These are phyloP conservation scores for Liolophura sinensis DNA, from an alignment of 1,140 invertebrate genomes.

Conservation along the genomic window DNA sequence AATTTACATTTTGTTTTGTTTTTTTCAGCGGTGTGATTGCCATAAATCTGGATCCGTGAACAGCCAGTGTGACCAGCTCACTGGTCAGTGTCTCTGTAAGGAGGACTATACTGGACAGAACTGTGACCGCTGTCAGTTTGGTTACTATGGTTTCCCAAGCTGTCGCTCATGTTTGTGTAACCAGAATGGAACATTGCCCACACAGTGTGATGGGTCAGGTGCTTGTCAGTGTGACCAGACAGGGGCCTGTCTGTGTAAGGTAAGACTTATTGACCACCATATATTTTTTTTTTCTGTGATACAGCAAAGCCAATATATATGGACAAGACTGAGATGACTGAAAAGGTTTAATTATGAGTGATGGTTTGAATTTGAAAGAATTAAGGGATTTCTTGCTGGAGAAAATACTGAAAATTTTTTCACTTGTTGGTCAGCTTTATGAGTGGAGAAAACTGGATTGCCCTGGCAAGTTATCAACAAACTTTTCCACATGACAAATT, in stretches of 20 bases:
- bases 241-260: constrained; percentile 91
- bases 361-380: no score
- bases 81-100: constrained; percentile 90
- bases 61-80: constrained; percentile 71
- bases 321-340: no score
- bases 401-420: no score
- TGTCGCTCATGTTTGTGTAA: constrained; percentile 91
- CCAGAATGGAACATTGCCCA: constrained; percentile 69
- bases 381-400: no score
- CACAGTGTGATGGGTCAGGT: constrained; percentile 23
- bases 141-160: constrained; percentile 74
- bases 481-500: no score
- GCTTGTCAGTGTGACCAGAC: constrained; percentile 81
- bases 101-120: constrained; percentile 85
- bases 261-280: constrained; percentile 44
- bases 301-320: no score
- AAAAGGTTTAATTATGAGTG: no score
- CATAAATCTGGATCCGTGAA: constrained; percentile 74
- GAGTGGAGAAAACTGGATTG: no score
- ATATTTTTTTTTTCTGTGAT: no score
- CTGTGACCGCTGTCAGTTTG: constrained; percentile 85
- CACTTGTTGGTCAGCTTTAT: no score
- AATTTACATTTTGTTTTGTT: constrained; percentile 45
- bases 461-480: no score
- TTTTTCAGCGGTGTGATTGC: constrained; percentile 78